Base-by-base conservation (phyloP, 2,888 invertebrate genomes). In the Nephrotoma guestfalica region DNA sequence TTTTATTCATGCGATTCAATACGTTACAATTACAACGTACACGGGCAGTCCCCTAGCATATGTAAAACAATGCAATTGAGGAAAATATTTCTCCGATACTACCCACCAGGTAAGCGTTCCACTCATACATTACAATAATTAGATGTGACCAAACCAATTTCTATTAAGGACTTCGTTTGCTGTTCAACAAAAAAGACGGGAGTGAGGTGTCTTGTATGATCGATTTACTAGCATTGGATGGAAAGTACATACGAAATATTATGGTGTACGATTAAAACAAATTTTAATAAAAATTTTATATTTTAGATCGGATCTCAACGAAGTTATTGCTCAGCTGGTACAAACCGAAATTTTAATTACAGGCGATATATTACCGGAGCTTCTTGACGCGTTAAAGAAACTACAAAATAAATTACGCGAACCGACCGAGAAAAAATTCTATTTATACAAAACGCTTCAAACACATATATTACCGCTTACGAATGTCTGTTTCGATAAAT, bases 391-490 rank as follows among this genome's bases (percentile, higher is more conserved):
- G 42, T 91, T 96, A 87, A 91, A 91, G 86, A 94, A 93, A 88
- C 90, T 96, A 87, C 94, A 94, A 90, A 92, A 93, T 87, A 94
- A 94, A 89, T 92, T 94, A 87, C 93, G 93, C 88, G 94, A 94
- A 88, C 93, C 93, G 0, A 90, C 92, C 2, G 93, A 93, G 45
- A 94, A 94, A 90, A 92, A 93, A 89, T 95, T 94, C 90, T 94
- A 94, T 90, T 93, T 94, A 88, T 94, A 94, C 91, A 94, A 94
- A 90, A 93, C 93, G 0, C 90, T 95, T 88, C 93, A 93, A 89
- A 93, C 94, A 0, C 96, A 96, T 89, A 92, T 95, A 15, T 91
- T 95, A 88, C 96, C 96, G 1, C 91, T 96, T 47, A 96, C 96
- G 5, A 95, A 95, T 89, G 94, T 95, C 41, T 94, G 94, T 57